These are phyloP conservation scores for Chloebia gouldiae DNA, from an alignment of 2,113 vertebrate species.

Conservation along the genomic window DNA sequence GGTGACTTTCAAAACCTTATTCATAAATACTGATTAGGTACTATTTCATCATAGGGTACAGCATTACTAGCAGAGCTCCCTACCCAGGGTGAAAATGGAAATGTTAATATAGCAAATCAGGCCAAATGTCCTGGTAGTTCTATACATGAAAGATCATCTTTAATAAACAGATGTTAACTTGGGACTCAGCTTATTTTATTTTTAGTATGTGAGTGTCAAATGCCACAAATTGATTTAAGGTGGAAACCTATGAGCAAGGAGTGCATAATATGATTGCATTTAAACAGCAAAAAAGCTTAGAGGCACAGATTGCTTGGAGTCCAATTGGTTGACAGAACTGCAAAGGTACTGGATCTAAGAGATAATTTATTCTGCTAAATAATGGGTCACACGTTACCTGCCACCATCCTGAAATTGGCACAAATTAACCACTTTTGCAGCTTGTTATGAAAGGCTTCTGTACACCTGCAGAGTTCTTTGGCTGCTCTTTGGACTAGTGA, in stretches of 20 bases:
- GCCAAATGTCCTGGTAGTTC: constrained; percentile 38
- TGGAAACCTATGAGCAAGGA: neutral
- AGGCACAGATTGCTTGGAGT: neutral
- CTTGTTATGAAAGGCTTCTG: neutral
- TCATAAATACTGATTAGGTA: constrained; percentile 76
- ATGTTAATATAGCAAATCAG: constrained; percentile 71
- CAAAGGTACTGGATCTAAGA: neutral
- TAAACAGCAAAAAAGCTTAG: neutral
- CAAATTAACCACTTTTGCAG: neutral
- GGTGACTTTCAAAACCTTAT: constrained; percentile 70
- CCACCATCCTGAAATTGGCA: neutral
- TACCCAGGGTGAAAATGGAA: constrained; percentile 51
- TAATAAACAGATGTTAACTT: constrained; percentile 66
- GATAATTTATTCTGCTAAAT: neutral
- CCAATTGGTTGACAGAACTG: neutral
- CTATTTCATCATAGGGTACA: constrained; percentile 62
- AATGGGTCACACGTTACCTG: neutral
- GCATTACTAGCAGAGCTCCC: constrained; percentile 26
- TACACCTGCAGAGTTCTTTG: neutral
- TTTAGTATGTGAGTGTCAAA: constrained; percentile 47
- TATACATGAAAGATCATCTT: constrained; percentile 63
- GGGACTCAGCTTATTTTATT: constrained; percentile 19
- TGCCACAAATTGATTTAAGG: neutral
- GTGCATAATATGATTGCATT: neutral
- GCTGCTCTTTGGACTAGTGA: neutral